A percentile compares a stretch with the other conserved stretches of the same genome.
Conservation (phyloP, 1,140 invertebrate genomes). For the Neocloeon triangulifer region DNA sequence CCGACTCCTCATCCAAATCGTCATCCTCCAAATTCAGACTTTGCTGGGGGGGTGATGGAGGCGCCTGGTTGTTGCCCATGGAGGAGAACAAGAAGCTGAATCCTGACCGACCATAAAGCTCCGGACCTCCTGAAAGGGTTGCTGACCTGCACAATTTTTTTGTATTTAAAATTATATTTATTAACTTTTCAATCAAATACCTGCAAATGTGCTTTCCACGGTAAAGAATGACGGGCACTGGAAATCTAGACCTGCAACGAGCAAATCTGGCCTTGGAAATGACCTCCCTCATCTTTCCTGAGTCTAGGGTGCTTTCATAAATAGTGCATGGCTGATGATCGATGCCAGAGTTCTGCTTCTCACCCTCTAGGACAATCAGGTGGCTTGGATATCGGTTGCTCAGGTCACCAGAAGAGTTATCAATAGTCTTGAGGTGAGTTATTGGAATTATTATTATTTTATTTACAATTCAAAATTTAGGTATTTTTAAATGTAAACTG, state of each 20-base stretch:
- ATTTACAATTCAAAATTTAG: neutral
- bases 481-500: no score
- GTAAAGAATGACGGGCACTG: conserved; percentile 54
- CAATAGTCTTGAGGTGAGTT: conserved; percentile 23
- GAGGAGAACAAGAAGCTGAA: conserved; percentile 27
- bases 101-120: conserved; percentile 44
- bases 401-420: conserved; percentile 43
- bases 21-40: conserved; percentile 11
- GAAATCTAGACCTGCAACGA: conserved; percentile 52
- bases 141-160: conserved; percentile 25
- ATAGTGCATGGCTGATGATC: conserved; percentile 20
- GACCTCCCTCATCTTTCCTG: conserved; percentile 28
- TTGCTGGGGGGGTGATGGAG: no score
- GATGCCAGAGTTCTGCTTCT: conserved; percentile 20
- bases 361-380: conserved; percentile 43
- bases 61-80: no score
- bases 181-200: conserved; percentile 11
- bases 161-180: neutral
- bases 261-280: conserved; percentile 26
- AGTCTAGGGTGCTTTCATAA: conserved; percentile 33
- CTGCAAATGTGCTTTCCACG: conserved; percentile 48
- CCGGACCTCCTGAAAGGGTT: conserved; percentile 42
- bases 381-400: conserved; percentile 50
- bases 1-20: conserved; percentile 11
- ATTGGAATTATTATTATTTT: conserved; percentile 8